These are phyloP conservation scores for Halictus ligatus DNA, from an alignment of 2,888 invertebrate genomes.

Conservation along the genomic window DNA sequence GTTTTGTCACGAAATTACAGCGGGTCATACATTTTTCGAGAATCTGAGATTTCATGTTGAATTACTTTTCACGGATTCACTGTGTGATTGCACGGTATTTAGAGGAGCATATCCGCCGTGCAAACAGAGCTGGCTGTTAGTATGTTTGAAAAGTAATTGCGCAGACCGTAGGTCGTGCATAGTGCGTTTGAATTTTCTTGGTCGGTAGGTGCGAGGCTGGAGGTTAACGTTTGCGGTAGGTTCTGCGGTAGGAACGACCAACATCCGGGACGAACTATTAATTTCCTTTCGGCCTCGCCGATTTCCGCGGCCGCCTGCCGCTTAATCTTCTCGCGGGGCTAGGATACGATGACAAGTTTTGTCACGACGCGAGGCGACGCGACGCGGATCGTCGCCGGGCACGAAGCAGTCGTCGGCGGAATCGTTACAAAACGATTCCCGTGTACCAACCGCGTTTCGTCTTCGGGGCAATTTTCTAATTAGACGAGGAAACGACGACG, in stretches of 20 bases:
- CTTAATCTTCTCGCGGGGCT: conserved; percentile 68
- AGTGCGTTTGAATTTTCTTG: conserved; percentile 44
- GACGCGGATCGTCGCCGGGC: background rate
- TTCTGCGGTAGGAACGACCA: conserved; percentile 73
- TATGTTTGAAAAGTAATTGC: conserved; percentile 6
- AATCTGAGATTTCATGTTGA: too few relatives aligned
- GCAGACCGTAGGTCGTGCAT: background rate
- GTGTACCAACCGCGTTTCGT: background rate
- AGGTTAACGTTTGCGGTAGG: conserved; percentile 75
- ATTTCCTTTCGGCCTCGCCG: conserved; percentile 76
- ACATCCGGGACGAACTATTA: conserved; percentile 78
- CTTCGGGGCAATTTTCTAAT: conserved; percentile 54
- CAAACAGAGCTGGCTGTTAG: background rate
- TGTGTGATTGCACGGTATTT: background rate
- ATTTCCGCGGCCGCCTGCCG: conserved; percentile 70
- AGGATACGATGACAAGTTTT: conserved; percentile 49
- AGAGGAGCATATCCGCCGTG: too few relatives aligned
- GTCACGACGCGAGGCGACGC: conserved; percentile 21
- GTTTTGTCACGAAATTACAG: too few relatives aligned
- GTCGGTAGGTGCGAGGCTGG: conserved; percentile 35
- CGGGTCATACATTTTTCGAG: too few relatives aligned
- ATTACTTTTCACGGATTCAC: too few relatives aligned
- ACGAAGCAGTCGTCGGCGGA: background rate
- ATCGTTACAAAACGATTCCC: conserved; percentile 20
- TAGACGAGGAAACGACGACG: conserved; percentile 42